Evolutionary conservation across 2,888 invertebrate species (phyloP), one percentile per base, ranked within the genome.

Genomic region (Drosophila bunnanda): DNA sequence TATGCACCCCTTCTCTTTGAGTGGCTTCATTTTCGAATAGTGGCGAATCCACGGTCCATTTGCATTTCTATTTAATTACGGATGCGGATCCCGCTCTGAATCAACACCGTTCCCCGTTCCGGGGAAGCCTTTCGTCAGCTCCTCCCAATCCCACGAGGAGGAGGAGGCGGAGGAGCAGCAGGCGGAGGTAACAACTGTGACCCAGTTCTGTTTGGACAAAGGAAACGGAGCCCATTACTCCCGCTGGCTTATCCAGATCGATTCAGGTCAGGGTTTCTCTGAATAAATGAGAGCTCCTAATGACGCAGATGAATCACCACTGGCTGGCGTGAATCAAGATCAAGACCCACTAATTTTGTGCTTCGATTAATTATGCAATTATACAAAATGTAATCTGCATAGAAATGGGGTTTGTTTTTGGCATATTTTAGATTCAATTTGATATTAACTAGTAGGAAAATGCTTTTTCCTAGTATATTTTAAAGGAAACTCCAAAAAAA

Each of bases 21-120:
- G 68, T 70, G 64, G 69, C 67, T 58, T 64, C 56, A 67, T 60
- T 72, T 68, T 41, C 58, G 53, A 41, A 52, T 30, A 53, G 38
- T 71, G 55, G 30, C 50, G 39, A 32, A 48, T 50, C 38, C n/a
- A 34, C 17, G 25, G 39, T 32, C 25, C 30, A 44, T 43, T 67
- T 52, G 44, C 52, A 54, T 56, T 39, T 46, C 57, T 56, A 70
- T 67, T 67, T 70, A 70, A 70, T 56, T 70, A 69, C 20, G 13
- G 28, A 56, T 12, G 10, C 6, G 5, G 12, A 15, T 25, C 8
- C 28, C 2, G 20, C 7, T 8, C 36, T 44, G 62, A 64, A 9
- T 61, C 43, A 62, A 9, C 1, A 20, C 4, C 8, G 5, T n/a
- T 48, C 20, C 6, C 4, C 8, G 5, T n/a, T 48, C 20, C 6